Evolutionary conservation across 2,888 invertebrate species (phyloP), one percentile per base, ranked within the genome.

Genomic region (Cryptops parisi): DNA sequence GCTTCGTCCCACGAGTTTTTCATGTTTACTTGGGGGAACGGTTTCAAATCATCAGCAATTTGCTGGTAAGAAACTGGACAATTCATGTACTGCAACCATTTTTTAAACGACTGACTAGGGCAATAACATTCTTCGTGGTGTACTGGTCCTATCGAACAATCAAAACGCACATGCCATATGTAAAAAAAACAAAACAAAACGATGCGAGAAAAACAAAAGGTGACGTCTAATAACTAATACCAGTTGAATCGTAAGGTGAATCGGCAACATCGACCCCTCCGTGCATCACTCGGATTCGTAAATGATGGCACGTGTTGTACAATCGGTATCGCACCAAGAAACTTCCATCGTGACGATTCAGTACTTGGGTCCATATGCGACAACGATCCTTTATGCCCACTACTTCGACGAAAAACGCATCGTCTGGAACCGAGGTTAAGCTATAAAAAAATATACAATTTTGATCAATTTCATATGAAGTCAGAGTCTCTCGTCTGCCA

Each of bases 61-160:
- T 85, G 86, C 43, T 73, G 63, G 64, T 84, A 81, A 47, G 61
- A 62, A 2, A 57, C 47, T 9, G 67, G 68, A 61, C 74, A 75
- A 27, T 79, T 75, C 71, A 82, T 81, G 46, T 74, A 66, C 44
- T 77, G 62, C 26, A 83, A 66, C 84, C 89, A 88, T 1, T 73
- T 63, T 33, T 76, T 64, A 5, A 84, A 65, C 52, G 78, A 71
- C 54, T 69, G 62, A 61, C 74, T 69, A 9, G 90, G 90, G 65
- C 94, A 94, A 61, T 82, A 70, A 67, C 94, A 94, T 59, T 82
- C 80, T 64, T 93, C 93, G 55, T 85, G 78, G 63, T 82, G 79
- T 4, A 87, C 72, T 50, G 77, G 75, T 55, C 68, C 49, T 71
- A 70, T 49, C 47, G 46, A 43, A 39, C 33, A 49, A 44, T 22